A percentile compares a stretch with the other conserved stretches of the same genome.
phyloP scores from a whole-genome alignment of 2,888 invertebrate species.

The Aphidoletes aphidimyza region DNA sequence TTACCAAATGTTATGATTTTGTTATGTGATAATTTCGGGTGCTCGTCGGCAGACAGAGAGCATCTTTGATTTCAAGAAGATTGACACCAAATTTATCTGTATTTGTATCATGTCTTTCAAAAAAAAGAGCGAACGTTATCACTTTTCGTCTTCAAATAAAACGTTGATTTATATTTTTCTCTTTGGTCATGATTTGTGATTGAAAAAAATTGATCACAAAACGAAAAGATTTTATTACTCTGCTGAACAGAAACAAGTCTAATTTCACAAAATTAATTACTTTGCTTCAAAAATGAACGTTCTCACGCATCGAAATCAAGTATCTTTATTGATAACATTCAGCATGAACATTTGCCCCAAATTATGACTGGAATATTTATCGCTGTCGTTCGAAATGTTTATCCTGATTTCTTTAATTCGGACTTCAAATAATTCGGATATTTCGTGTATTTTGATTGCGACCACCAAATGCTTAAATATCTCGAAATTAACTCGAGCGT shows the following conservation, averaged over 20 bases:
- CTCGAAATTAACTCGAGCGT: slow-evolving; percentile 36
- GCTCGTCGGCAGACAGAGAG: neutral
- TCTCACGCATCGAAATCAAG: neutral
- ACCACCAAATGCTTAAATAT: slow-evolving; percentile 29
- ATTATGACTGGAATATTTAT: neutral
- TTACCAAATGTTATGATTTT: slow-evolving; percentile 22
- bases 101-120: neutral
- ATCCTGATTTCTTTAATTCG: neutral
- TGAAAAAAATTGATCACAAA: no score
- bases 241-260: no score
- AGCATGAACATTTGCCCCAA: neutral
- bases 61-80: neutral
- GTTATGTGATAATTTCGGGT: neutral
- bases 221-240: neutral
- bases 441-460: slow-evolving; percentile 38
- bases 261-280: neutral
- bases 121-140: neutral
- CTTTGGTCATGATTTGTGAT: neutral
- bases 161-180: no score
- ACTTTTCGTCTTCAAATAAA: no score
- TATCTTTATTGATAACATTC: neutral
- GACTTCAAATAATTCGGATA: neutral
- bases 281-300: neutral
- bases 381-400: neutral
- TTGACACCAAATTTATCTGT: neutral